Base-by-base conservation (phyloP, 1,140 invertebrate genomes). In the Heliconius hermathena region DNA sequence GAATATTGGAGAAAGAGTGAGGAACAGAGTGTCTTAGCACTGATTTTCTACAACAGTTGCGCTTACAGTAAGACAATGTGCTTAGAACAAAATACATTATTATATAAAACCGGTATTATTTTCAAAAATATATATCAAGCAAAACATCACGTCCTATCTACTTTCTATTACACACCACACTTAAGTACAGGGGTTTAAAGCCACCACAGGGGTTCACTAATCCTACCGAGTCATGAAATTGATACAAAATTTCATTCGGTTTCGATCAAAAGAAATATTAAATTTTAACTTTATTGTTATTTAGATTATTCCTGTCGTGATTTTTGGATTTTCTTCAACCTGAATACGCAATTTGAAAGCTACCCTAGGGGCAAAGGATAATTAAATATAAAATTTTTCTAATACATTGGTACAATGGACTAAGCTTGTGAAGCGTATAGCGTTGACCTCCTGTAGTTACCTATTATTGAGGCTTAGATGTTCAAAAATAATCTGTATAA, bases 221-320 rank as follows among this genome's bases (percentile, higher is more conserved):
- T 88, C 88, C 86, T 73, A 82, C 84, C 73, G 85, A 84, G 83
- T 89, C 84, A 84, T 85, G 89, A 90, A 91, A 91, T 89, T 90
- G 89, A 91, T 91, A 90, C 89, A 88, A 83, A 89, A 88, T 87
- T 91, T 82, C n/a, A 57, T 57, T 57, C 54, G 82, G 84, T 87
- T 89, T 84, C 86, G 78, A 87, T 89, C 85, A 87, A 89, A 86
- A 82, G 81, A 74, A 81, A 84, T 84, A 88, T 90, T 88, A 88
- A 85, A 83, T 83, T 84, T 84, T 81, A 80, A 78, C 79, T 74
- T 76, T 82, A 83, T 88, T 88, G 85, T 88, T 87, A 84, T 85
- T 84, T 79, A 85, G 83, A 88, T 88, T 81, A 78, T 79, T 22
- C 75, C 46, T 72, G 71, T 76, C 79, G 82, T 82, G 79, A 82